Base-by-base conservation (phyloP, 2,888 invertebrate species). In the Microplitis manilae region DNA sequence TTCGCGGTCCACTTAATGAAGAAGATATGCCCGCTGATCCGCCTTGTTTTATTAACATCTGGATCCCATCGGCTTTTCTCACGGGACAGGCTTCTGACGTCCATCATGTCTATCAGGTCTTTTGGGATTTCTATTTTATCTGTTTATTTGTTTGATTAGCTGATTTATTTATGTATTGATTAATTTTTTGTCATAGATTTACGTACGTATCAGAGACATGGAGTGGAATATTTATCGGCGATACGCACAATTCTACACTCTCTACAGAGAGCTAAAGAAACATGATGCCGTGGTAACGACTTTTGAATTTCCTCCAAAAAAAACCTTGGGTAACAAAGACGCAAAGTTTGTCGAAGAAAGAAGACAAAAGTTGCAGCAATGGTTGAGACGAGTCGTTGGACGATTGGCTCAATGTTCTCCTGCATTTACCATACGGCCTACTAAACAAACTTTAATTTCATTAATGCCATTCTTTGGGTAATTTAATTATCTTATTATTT, bases 191-290 rank as follows among this genome's bases (percentile, higher is more conserved):
- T 91, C 91, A 5, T 85, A 96, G 95, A 93, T 96, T 83, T 96
- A 95, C 85, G 89, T 97, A 60, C 93, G 96, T 83, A 94, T 97
- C 73, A 94, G 95, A 68, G 94, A 95, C 85, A 97, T 96, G 82
- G 98, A 98, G 89, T 98, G 98, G 98, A 97, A 96, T 86, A 94
- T 98, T n/a, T 97, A 97, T 89, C 93, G 97, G 83, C 93, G 98
- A 86, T 98, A 98, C 88, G 95, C 97, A 6, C 97, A 98, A 89
- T 98, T 98, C 90, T 93, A 96, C 88, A 94, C 95, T 80, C 91
- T 98, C 40, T 97, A 98, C 88, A 93, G 93, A 79, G 94, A 95
- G 83, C 91, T 98, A 64, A 96, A 95, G 87, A 97, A 96, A 87
- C 93, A 95, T 86, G 96, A 96, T 87, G 93, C 95, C 0, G 92